Evolutionary conservation across 2,797 vertebrate genomes (phyloP).

Genomic region (Alcedo quadribrachys): DNA sequence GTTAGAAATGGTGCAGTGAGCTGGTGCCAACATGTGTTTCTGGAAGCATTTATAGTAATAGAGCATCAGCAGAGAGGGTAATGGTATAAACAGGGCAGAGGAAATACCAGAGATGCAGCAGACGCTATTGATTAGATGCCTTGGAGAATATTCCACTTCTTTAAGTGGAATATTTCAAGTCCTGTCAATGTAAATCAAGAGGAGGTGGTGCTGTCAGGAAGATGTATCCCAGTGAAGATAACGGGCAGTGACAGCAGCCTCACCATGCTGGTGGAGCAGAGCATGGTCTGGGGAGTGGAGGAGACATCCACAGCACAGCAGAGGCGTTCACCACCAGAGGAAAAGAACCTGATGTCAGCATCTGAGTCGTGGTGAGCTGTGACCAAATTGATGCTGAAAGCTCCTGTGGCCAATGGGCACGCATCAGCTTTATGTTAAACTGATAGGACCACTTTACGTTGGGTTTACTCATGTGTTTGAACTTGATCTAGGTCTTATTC

Average conservation of each 20-base stretch:
- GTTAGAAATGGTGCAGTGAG: constrained; percentile 36
- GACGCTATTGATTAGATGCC: constrained; percentile 79
- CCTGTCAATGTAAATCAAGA: constrained; percentile 75
- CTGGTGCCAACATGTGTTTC: constrained; percentile 64
- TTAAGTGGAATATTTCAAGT: constrained; percentile 62
- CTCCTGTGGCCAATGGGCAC: background rate
- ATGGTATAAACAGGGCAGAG: constrained; percentile 76
- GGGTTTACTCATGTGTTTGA: background rate
- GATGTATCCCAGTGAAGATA: constrained; percentile 56
- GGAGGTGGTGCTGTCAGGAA: constrained; percentile 65
- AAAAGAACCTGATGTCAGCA: constrained; percentile 44
- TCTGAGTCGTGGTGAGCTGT: background rate
- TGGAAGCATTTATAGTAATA: constrained; percentile 77
- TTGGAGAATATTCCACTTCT: constrained; percentile 74
- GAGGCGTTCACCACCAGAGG: background rate
- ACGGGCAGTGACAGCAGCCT: constrained; percentile 55
- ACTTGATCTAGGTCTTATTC: constrained; percentile 29
- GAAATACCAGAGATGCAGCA: constrained; percentile 78
- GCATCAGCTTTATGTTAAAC: constrained; percentile 6
- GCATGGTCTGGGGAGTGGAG: constrained; percentile 27
- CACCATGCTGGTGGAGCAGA: constrained; percentile 28
- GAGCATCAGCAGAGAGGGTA: constrained; percentile 67
- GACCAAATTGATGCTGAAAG: constrained; percentile 40
- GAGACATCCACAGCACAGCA: background rate
- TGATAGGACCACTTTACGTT: background rate